Base-by-base conservation (phyloP, 37 sponge, comb jelly and placozoan genomes). In the Diacarnus erythraeanus region DNA sequence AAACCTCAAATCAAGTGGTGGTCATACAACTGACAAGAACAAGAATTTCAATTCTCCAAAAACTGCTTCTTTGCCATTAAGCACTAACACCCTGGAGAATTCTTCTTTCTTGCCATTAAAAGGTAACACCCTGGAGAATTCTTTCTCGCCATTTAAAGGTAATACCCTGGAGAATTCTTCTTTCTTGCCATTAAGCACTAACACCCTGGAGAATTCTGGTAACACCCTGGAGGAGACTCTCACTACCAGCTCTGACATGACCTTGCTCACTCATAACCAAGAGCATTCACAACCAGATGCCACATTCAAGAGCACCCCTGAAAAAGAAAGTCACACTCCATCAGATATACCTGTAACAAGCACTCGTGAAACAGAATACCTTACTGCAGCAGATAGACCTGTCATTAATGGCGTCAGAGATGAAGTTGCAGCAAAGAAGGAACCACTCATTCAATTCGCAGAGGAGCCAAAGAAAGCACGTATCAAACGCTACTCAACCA, bases 401-500 rank as follows among this genome's bases (percentile, higher is more conserved):
- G n/a, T n/a, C n/a, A n/a, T n/a, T n/a, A n/a, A n/a, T n/a, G n/a
- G n/a, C n/a, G n/a, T n/a, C n/a, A n/a, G n/a, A n/a, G n/a, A n/a
- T n/a, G n/a, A n/a, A n/a, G n/a, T n/a, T n/a, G n/a, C n/a, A n/a
- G n/a, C n/a, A n/a, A n/a, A n/a, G n/a, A n/a, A n/a, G n/a, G n/a
- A n/a, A n/a, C n/a, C 35, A 30, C 21, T 30, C 3, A 21, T 33
- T 4, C 21, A 29, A 9, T n/a, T n/a, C n/a, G n/a, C n/a, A n/a
- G n/a, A n/a, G n/a, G n/a, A n/a, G n/a, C 34, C 72, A 38, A 12
- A 41, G 1, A 77, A 77, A 30, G 71, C 80, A 31, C 71, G 80
- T 25, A 42, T 79, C 29, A 79, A 69, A 57, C 80, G 71, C 34
- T 47, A 43, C 27, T 79, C 80, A 25, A 79, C 80, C 35, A 65